These are phyloP conservation scores for Imbricaverruca yamaguchii DNA, from an alignment of 2,888 invertebrate genomes.

Conservation along the genomic window DNA sequence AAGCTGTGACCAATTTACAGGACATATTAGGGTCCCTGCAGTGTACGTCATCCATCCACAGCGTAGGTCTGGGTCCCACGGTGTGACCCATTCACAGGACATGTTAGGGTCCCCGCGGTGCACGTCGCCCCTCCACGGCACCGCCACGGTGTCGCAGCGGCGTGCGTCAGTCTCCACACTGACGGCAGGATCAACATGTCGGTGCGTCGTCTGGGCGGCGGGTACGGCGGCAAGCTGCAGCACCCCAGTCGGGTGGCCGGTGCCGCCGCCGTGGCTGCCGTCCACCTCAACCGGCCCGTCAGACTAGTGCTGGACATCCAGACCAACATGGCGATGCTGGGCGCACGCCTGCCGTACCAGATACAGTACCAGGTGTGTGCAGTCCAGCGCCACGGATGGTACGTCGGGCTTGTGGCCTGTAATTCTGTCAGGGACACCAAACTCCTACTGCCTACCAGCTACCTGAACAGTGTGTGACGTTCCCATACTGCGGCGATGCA, in stretches of 20 bases:
- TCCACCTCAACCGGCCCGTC: conserved; percentile 57
- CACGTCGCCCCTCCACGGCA: too few species aligned
- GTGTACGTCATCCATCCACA: too few species aligned
- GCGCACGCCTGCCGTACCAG: conserved; percentile 32
- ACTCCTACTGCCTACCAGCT: not conserved
- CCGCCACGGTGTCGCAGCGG: too few species aligned
- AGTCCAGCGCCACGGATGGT: not conserved
- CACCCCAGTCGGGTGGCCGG: conserved; percentile 52
- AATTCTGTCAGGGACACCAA: not conserved
- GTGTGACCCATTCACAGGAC: too few species aligned
- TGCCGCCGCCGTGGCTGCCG: conserved; percentile 62
- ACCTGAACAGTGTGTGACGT: not conserved
- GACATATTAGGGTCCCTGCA: too few species aligned
- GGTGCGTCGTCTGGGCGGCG: conserved; percentile 69
- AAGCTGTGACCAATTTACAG: too few species aligned
- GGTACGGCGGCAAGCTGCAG: conserved; percentile 66
- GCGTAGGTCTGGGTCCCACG: too few species aligned
- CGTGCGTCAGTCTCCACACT: too few species aligned
- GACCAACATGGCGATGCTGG: conserved; percentile 53
- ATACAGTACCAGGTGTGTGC: conserved; percentile 32
- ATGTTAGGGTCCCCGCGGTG: too few species aligned
- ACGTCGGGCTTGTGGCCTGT: not conserved
- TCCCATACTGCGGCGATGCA: not conserved
- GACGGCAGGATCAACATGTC: conserved; percentile 55
- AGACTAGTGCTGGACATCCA: conserved; percentile 62